Conservation (phyloP, 1,140 invertebrate species). For the Polypedilum pembai region DNA sequence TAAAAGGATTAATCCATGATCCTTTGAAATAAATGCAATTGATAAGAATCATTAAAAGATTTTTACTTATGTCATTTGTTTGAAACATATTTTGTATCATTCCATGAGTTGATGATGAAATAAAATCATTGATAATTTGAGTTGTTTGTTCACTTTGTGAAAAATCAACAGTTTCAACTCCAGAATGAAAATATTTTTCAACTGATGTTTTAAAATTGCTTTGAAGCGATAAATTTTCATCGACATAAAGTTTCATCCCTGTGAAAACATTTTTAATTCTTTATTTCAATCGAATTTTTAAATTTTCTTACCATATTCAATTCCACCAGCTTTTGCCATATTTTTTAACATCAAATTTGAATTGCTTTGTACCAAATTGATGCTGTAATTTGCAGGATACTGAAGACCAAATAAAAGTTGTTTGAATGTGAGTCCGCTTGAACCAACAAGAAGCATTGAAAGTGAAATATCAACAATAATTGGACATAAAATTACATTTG, state of each 20-base stretch:
- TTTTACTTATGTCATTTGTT: conserved; percentile 35
- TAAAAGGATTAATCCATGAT: conserved; percentile 51
- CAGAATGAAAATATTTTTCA: conserved; percentile 33
- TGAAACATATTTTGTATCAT: conserved; percentile 52
- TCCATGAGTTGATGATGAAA: conserved; percentile 49
- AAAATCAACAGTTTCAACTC: conserved; percentile 47
- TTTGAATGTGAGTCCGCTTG: conserved; percentile 48
- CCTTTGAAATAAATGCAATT: conserved; percentile 62
- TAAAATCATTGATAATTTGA: conserved; percentile 52
- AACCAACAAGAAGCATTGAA: conserved; percentile 46
- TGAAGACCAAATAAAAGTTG: conserved; percentile 46
- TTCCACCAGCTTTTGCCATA: conserved; percentile 41
- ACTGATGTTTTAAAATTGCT: conserved; percentile 45
- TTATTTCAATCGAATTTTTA: too few relatives aligned
- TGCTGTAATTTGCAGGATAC: conserved; percentile 37
- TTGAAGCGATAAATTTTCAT: conserved; percentile 46
- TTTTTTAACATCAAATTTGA: conserved; percentile 39
- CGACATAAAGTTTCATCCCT: conserved; percentile 55
- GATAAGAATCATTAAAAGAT: conserved; percentile 47
- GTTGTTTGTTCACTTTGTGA: conserved; percentile 38
- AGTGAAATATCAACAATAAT: conserved; percentile 44
- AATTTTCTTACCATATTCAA: conserved; percentile 46
- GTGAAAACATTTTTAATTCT: neutral
- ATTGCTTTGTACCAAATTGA: conserved; percentile 35
- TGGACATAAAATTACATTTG: conserved; percentile 45